Evolutionary conservation across 2,888 invertebrate species (phyloP), one percentile per base, ranked within the genome.

Genomic region (Nephrotoma flavescens): DNA sequence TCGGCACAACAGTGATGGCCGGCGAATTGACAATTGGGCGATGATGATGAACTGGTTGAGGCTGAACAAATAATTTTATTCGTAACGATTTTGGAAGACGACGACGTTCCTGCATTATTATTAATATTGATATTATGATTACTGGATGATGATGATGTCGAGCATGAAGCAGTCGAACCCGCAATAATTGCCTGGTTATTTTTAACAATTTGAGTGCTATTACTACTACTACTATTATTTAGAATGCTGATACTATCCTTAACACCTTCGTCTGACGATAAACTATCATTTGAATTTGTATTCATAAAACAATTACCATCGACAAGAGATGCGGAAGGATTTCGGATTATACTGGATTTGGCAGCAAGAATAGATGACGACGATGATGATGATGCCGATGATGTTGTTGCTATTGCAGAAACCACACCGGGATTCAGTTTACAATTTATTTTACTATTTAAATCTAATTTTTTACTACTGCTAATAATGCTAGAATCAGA

Each of bases 261-360:
- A 83, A 12, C 57, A 86, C 45, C 44, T 87, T 88, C 88, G 83
- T 89, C 89, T 12, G 89, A 89, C 47, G 88, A 88, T 19, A 89
- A 87, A 87, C 90, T 90, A 87, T 91, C 91, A 88, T 91, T 91
- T 86, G 91, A 91, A 89, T 90, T 91, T 85, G 91, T 90, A 88
- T 90, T 91, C 45, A 90, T 89, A 87, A 89, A 90, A 71, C 90
- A 89, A 11, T 71, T 71, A 86, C 90, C 90, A 45, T 88, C 88
- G 84, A 88, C 85, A 12, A 87, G 7, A 11, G 41, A 86, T 41
- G 41, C 57, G 5, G 52, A 4, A n/a, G 42, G 42, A 41, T 45
- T 86, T 47, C 84, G 84, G 41, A 84, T 84, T 84, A 42, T 84
- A 42, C 42, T 42, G 6, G 84, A 42, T 84, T 41, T 84, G 42